Evolutionary conservation across 53 echinoderm and acorn worm genomes (phyloP).

Genomic region (Echinometra lucunter): DNA sequence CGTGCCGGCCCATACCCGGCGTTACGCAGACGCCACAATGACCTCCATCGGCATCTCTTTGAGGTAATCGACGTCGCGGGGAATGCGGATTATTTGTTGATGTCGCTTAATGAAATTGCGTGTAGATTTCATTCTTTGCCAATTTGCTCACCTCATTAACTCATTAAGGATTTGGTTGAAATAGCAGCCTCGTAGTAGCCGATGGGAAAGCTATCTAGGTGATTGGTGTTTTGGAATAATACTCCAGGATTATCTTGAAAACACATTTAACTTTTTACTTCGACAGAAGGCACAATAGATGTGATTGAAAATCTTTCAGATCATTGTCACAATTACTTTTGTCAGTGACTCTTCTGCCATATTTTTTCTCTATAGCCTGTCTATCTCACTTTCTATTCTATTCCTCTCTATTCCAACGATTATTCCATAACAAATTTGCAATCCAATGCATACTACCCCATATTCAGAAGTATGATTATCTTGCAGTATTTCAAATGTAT

Average conservation of each 20-base stretch:
- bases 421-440: not conserved
- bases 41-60: conserved; percentile 56
- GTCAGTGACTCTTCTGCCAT: not conserved
- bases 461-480: no score
- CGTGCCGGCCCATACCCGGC: not conserved
- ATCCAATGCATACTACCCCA: no score
- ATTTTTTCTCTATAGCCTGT: not conserved
- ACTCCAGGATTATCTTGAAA: not conserved
- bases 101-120: conserved; percentile 63
- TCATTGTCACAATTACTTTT: conserved; percentile 14
- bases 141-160: conserved; percentile 66
- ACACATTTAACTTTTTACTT: not conserved
- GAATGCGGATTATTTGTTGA: conserved; percentile 55
- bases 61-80: conserved; percentile 63
- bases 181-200: not conserved
- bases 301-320: not conserved
- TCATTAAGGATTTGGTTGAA: conserved; percentile 43
- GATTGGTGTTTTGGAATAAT: not conserved
- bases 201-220: conserved; percentile 2
- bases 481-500: no score
- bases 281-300: not conserved
- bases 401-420: not conserved
- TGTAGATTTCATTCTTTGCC: conserved; percentile 68
- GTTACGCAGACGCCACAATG: conserved; percentile 38
- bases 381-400: not conserved